Evolutionary conservation across 2,797 vertebrate genomes (phyloP).

Genomic region (Lacerta viridis): DNA sequence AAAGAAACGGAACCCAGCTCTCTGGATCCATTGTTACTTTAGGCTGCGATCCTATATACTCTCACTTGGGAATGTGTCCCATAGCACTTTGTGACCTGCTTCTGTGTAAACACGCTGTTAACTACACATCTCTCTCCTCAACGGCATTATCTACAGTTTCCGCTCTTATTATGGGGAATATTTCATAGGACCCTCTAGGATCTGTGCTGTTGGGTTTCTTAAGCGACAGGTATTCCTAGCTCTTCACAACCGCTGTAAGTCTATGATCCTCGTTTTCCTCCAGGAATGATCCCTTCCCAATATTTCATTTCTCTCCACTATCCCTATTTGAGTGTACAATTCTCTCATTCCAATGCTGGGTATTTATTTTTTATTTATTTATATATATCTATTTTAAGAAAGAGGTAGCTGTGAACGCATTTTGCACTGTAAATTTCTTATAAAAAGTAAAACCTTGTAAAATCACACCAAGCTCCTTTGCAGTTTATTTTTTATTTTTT

Average conservation of each 20-base stretch:
- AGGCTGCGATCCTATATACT: no score
- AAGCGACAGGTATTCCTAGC: background rate
- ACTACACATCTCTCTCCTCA: background rate
- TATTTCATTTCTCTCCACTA: background rate
- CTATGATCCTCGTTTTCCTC: background rate
- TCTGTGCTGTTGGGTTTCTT: background rate
- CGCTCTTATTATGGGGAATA: background rate
- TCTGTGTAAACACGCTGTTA: background rate
- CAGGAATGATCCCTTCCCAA: background rate
- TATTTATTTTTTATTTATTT: background rate
- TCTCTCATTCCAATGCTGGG: background rate
- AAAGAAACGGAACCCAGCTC: no score
- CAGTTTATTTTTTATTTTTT: conserved; percentile 62
- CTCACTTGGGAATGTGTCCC: background rate
- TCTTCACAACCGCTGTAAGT: background rate
- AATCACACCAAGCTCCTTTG: conserved; percentile 64
- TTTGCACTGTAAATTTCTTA: background rate
- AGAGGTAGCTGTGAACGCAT: background rate
- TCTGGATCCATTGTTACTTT: no score
- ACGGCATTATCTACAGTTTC: background rate
- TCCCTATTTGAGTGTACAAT: background rate
- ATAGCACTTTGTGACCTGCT: background rate
- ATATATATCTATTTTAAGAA: background rate
- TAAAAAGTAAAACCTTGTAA: conserved; percentile 63
- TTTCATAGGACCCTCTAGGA: background rate